Evolutionary conservation across 1,140 invertebrate genomes (phyloP).

Genomic region (Sarcophaga peregrina): DNA sequence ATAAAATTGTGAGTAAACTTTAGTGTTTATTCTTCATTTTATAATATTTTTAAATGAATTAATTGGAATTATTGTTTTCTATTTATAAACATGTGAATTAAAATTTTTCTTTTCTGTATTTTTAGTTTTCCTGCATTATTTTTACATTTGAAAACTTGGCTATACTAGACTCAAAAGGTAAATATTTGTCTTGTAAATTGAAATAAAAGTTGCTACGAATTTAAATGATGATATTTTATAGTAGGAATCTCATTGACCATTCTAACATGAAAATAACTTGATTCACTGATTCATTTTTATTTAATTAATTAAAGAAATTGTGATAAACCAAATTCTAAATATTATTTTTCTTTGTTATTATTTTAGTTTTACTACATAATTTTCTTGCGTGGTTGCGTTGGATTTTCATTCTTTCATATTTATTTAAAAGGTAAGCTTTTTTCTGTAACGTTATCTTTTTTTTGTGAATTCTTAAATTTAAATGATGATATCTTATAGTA

Average conservation of each 20-base stretch:
- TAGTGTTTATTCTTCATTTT: constrained; percentile 1
- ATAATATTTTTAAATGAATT: background rate
- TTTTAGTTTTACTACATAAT: background rate
- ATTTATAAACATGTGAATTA: background rate
- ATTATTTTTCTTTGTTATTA: background rate
- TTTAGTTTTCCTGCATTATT: background rate
- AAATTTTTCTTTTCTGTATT: background rate
- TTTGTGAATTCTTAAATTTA: background rate
- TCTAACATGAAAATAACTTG: constrained; percentile 63
- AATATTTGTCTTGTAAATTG: background rate
- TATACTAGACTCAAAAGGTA: background rate
- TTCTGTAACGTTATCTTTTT: background rate
- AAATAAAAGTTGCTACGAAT: background rate
- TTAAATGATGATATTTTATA: constrained; percentile 56
- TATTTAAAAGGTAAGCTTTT: background rate
- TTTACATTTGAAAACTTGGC: background rate
- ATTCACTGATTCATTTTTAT: constrained; percentile 34
- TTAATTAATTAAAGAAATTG: background rate
- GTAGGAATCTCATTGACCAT: constrained; percentile 74
- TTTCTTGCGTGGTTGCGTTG: background rate
- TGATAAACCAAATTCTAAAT: background rate
- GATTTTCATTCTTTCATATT: background rate
- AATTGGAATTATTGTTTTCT: background rate
- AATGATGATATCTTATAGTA: constrained; percentile 63
- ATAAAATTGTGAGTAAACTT: background rate